phyloP scores from a whole-genome alignment of 2,113 vertebrate species.

The Ammodytes marinus region DNA sequence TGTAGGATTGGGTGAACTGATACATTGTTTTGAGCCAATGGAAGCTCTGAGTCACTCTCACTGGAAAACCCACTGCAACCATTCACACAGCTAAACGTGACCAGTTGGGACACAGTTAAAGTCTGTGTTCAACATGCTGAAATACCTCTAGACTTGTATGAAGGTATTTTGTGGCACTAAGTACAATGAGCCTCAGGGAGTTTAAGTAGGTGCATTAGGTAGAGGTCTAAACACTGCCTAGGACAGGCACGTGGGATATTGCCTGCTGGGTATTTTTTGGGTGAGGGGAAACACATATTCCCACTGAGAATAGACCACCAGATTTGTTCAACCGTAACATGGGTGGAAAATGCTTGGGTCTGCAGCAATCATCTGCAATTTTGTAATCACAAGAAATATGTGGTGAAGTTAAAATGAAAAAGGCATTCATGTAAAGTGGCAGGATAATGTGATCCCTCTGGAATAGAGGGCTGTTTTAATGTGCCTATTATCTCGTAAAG shows the following conservation, averaged over 20 bases:
- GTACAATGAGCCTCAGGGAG: not conserved
- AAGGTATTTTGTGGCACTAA: not conserved
- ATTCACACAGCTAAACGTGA: not conserved
- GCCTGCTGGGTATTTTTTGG: not conserved
- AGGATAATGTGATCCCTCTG: constrained; percentile 20
- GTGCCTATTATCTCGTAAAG: constrained; percentile 6
- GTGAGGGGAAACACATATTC: not conserved
- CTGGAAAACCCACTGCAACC: constrained; percentile 20
- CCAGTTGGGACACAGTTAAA: not conserved
- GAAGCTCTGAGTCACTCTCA: constrained; percentile 49
- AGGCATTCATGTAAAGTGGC: not conserved
- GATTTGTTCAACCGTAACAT: constrained; percentile 27
- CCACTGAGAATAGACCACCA: not conserved
- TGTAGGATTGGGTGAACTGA: not conserved
- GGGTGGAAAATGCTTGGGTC: constrained; percentile 22
- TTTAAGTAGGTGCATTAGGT: not conserved
- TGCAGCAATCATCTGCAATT: not conserved
- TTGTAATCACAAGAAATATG: constrained; percentile 23
- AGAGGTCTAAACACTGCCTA: not conserved
- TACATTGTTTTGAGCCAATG: constrained; percentile 32
- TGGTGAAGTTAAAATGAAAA: constrained; percentile 3
- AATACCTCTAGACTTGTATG: not conserved
- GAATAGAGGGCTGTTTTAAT: constrained; percentile 1
- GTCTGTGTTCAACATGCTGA: constrained; percentile 1
- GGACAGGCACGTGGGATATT: not conserved